phyloP scores from a whole-genome alignment of 2,797 vertebrate genomes.

The Chromis chromis region DNA sequence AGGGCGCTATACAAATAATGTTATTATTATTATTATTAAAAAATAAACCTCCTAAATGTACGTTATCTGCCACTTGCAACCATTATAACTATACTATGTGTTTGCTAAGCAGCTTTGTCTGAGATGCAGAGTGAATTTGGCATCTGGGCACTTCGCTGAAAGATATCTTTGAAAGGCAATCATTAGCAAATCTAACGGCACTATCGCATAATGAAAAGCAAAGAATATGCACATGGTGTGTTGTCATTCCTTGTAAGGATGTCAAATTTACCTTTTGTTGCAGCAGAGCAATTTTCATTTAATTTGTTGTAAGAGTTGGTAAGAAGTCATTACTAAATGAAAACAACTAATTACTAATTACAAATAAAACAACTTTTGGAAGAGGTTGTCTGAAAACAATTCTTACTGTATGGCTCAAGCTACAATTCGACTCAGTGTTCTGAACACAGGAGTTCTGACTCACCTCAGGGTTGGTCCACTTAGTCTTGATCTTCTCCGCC shows the following conservation, averaged over 20 bases:
- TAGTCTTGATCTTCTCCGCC: constrained; percentile 90
- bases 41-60: background rate
- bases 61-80: background rate
- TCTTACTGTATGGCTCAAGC: background rate
- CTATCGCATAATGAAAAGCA: constrained; percentile 13
- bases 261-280: constrained; percentile 29
- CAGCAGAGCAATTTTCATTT: constrained; percentile 38
- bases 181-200: background rate
- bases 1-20: no score
- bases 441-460: constrained; percentile 69
- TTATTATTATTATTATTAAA: no score
- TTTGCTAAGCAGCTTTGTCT: background rate
- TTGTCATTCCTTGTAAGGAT: constrained; percentile 14
- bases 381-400: constrained; percentile 7
- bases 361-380: background rate
- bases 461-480: constrained; percentile 91
- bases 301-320: constrained; percentile 15
- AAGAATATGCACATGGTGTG: background rate
- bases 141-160: background rate
- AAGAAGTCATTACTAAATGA: constrained; percentile 42
- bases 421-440: constrained; percentile 12
- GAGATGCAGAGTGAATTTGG: background rate
- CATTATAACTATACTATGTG: background rate
- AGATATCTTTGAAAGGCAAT: background rate
- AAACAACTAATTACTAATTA: constrained; percentile 1